These are phyloP conservation scores for Psilopsiagon aymara DNA, from an alignment of 2,113 vertebrate genomes.

Conservation along the genomic window DNA sequence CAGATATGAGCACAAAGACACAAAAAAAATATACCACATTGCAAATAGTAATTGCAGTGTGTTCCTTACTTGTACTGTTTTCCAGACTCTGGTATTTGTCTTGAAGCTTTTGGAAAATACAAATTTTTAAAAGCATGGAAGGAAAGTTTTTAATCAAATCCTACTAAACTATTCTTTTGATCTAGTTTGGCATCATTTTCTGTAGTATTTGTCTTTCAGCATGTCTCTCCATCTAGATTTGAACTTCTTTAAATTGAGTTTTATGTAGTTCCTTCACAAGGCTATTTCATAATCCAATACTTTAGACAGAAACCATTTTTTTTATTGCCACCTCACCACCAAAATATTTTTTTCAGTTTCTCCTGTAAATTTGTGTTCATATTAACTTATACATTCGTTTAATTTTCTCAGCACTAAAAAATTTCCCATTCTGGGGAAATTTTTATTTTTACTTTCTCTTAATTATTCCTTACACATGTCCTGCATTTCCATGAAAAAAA, in stretches of 20 bases:
- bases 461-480: background rate
- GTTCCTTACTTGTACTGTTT: background rate
- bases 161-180: background rate
- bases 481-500: background rate
- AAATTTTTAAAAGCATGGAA: background rate
- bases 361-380: background rate
- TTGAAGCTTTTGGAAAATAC: background rate
- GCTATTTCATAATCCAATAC: background rate
- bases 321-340: background rate
- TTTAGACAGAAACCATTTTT: background rate
- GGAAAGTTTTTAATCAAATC: background rate
- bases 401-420: background rate
- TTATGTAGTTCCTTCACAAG: background rate
- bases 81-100: background rate
- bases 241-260: background rate
- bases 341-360: background rate
- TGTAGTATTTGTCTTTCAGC: background rate
- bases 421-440: background rate
- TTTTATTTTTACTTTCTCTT: background rate
- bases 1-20: background rate
- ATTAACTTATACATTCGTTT: background rate
- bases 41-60: background rate
- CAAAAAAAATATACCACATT: background rate
- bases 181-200: background rate
- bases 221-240: background rate